Percentiles rank a stretch among this genome's conserved stretches.
Evolutionary conservation across 30 jellyfish, hydroid and myxozoan species (phyloP).

Genomic region (Kudoa iwatai): DNA sequence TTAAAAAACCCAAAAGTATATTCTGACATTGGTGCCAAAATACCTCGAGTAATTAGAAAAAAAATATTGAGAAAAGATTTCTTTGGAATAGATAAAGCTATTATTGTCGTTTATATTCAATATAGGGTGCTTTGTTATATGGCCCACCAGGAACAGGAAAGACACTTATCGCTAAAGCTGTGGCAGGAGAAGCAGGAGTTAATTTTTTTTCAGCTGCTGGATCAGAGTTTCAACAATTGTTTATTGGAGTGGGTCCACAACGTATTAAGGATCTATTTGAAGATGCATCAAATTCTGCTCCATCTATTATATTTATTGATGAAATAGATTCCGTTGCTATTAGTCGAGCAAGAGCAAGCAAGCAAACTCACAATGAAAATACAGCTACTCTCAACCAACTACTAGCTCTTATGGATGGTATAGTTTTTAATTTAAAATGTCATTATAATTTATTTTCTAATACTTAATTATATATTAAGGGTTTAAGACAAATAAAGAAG

Average conservation of each 20-base stretch:
- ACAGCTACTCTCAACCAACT: constrained; percentile 58
- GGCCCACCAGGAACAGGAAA: too few relatives aligned
- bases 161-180: constrained; percentile 82
- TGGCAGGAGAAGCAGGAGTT: constrained; percentile 96
- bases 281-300: constrained; percentile 64
- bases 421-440: too few relatives aligned
- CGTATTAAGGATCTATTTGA: constrained; percentile 73
- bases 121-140: constrained; percentile 76
- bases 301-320: constrained; percentile 64
- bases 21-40: too few relatives aligned
- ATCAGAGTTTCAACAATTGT: constrained; percentile 76
- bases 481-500: constrained; percentile 37
- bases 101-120: too few relatives aligned
- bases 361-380: constrained; percentile 88
- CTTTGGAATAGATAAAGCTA: too few relatives aligned
- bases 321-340: constrained; percentile 94
- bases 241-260: constrained; percentile 98
- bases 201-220: constrained; percentile 81
- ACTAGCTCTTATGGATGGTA: constrained; percentile 93
- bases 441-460: too few relatives aligned
- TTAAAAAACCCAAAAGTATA: too few relatives aligned
- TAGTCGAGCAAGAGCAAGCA: constrained; percentile 71
- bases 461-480: too few relatives aligned
- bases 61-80: too few relatives aligned
- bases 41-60: too few relatives aligned